Evolutionary conservation across 2,797 vertebrate genomes (phyloP).

Genomic region (Epinephelus coioides): DNA sequence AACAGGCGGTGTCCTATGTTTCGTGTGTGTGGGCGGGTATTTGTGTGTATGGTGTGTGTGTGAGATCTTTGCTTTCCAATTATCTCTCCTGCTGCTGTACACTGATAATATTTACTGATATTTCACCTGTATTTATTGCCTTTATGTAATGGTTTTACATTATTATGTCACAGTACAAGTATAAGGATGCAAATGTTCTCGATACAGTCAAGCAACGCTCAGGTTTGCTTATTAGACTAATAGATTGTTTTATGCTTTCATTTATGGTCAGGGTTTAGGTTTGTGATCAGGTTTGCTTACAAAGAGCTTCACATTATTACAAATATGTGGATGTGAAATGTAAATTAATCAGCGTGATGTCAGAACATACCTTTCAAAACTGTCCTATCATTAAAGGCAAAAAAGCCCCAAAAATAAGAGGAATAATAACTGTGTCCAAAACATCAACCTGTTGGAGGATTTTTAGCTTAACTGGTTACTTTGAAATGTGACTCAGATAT

Average conservation of each 20-base stretch:
- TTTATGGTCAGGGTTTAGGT: not conserved
- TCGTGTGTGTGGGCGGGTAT: not conserved
- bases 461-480: no score
- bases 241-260: not conserved
- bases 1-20: constrained; percentile 20
- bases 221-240: not conserved
- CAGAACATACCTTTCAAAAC: no score
- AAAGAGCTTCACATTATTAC: not conserved
- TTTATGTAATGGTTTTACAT: not conserved
- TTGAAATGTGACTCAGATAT: no score
- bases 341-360: no score
- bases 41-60: not conserved
- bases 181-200: not conserved
- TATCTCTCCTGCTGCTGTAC: not conserved
- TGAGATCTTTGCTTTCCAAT: constrained; percentile 4
- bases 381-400: no score
- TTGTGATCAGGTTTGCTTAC: not conserved
- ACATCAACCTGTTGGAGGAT: no score
- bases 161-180: not conserved
- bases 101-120: not conserved
- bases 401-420: no score
- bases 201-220: not conserved
- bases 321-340: not conserved
- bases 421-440: no score
- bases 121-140: not conserved